A percentile compares a stretch with the other conserved stretches of the same genome.
Evolutionary conservation across 2,888 invertebrate genomes (phyloP).

Genomic region (Neoitamus cyanurus): DNA sequence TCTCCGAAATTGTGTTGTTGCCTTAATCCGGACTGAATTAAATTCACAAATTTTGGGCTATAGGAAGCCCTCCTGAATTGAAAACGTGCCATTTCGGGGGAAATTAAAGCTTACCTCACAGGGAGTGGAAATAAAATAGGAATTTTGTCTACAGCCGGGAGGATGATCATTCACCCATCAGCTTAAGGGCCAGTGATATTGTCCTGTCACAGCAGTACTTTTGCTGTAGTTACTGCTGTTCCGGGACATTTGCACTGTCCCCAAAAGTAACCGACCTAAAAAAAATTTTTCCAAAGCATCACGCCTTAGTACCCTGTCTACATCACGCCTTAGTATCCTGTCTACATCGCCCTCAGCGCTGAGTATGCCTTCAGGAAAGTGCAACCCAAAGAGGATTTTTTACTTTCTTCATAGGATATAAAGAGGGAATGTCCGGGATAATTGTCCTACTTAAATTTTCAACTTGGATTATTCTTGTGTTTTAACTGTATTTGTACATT

Average conservation of each 20-base stretch:
- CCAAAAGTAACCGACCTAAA: slow-evolving; percentile 41
- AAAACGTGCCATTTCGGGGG: background rate
- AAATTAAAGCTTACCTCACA: background rate
- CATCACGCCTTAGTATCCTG: slow-evolving; percentile 44
- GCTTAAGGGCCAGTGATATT: slow-evolving; percentile 80
- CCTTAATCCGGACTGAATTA: background rate
- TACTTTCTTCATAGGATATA: background rate
- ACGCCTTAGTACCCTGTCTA: slow-evolving; percentile 48
- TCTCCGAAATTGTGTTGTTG: slow-evolving; percentile 44
- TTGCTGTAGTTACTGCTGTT: slow-evolving; percentile 84
- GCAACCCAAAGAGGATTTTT: background rate
- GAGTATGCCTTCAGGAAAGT: background rate
- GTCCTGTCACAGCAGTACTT: slow-evolving; percentile 98
- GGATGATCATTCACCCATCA: background rate
- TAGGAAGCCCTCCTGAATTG: background rate
- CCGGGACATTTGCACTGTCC: slow-evolving; percentile 86
- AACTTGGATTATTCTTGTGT: background rate
- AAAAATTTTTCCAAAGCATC: background rate
- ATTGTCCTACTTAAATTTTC: background rate
- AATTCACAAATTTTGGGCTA: background rate
- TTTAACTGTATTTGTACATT: background rate
- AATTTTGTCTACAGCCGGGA: background rate
- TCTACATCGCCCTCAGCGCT: background rate
- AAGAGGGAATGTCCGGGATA: background rate
- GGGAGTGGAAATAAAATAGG: background rate